Evolutionary conservation across 2,888 invertebrate species (phyloP), one percentile per base, ranked within the genome.

Genomic region (Lycia hirtaria): DNA sequence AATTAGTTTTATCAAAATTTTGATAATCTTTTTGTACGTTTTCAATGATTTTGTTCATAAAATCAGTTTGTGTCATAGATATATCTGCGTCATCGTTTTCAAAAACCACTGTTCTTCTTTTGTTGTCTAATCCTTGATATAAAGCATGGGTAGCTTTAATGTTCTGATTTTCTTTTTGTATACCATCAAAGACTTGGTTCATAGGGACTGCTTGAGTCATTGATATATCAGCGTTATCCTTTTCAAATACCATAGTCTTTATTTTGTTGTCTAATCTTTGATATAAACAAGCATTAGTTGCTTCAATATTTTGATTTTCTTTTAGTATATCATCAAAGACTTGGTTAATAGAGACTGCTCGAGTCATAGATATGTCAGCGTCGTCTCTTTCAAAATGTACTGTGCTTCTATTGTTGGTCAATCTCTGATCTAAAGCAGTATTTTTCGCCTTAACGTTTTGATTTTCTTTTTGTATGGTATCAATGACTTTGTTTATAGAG

Each of bases 161-260:
- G 7, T 48, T 33, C 24, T 40, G 30, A 19, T 38, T 15, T 38
- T 38, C 14, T 15, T 33, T 12, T 15, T 41, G 26, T 9, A 43
- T 15, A 7, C 5, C 4, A 9, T 50, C 32, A 24, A 58, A 28
- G 15, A 71, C 56, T 38, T 64, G 38, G 28, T 70, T 69, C n/a
- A 41, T 45, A n/a, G 69, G 49, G 6, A 73, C 56, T n/a, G 61
- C 64, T 67, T 73, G 64, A 10, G 74, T 73, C 14, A 75, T 57
- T n/a, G 78, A 76, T n/a, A 75, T 62, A 55, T 78, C 62, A 0
- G 60, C 67, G 0, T 62, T 56, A 4, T 69, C 63, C 15, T 66
- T 52, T 22, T 68, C 64, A 49, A 65, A 67, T 0, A 71, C 48
- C 5, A 69, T 54, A 9, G 70, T 68, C 22, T n/a, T 58, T 35